Base-by-base conservation (phyloP, 1,140 invertebrate genomes). In the Penaeus japonicus region DNA sequence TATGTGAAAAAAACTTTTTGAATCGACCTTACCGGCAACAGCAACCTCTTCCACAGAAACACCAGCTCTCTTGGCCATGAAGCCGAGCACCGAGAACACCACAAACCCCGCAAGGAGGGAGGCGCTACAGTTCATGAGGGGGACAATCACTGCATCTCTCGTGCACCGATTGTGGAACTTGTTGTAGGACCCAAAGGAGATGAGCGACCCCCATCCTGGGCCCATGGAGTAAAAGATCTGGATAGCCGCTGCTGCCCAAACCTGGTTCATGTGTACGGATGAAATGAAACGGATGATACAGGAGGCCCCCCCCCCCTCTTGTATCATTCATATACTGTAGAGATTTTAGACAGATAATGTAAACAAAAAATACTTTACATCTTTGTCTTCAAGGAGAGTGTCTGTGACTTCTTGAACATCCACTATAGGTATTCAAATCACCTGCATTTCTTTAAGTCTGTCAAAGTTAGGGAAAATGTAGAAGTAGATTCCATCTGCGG, bases 211-310 rank as follows among this genome's bases (percentile, higher is more conserved):
- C 95, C 96, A 97, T 10, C 96, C 96, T 2, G 96, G 96, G 91
- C 96, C 96, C 32, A 97, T 92, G 0, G 96, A 96, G 92, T 97
- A 97, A 92, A 97, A 97, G 91, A 97, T 96, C 92, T 97, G 96
- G 1, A 96, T 96, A 18, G 96, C 96, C 1, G 96, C 96, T 91
- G 97, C 96, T 79, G 96, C 96, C 96, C 96, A 97, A 3, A 90
- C 90, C 90, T 90, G 57, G 20, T 47, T 20, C 47, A 57, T 22
- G 20, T 65, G 4, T 20, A 32, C 10, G 47, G 15, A 15, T 12
- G 10, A 15, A 65, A 7, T 4, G 22, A 24, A 27, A 12, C 22
- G 2, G n/a, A 15, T n/a, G 10, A n/a, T 54, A 54, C 15, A 12
- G 7, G 47, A 30, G 1, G n/a, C n/a, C n/a, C n/a, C n/a, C n/a